These are phyloP conservation scores for Actias luna DNA, from an alignment of 2,888 invertebrate genomes.

Conservation along the genomic window DNA sequence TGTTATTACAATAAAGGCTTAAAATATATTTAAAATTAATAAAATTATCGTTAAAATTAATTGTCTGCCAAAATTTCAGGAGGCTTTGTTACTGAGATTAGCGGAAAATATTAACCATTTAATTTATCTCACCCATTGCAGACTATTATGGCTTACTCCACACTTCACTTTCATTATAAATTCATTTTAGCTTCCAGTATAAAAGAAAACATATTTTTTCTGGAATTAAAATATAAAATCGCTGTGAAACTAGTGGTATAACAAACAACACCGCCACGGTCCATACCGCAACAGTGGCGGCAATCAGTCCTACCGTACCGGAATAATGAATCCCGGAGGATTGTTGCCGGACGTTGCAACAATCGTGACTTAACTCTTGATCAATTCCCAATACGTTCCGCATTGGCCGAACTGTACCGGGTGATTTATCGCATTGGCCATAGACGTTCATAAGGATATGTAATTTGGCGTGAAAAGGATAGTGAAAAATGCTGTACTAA, in stretches of 20 bases:
- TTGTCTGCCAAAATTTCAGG: not conserved
- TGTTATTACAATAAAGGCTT: no score
- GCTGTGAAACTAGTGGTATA: conserved; percentile 15
- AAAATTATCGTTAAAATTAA: not conserved
- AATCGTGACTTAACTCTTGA: conserved; percentile 79
- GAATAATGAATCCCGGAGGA: conserved; percentile 78
- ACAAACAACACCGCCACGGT: conserved; percentile 13
- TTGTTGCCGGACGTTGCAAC: conserved; percentile 60
- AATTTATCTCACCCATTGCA: not conserved
- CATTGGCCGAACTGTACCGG: conserved; percentile 34
- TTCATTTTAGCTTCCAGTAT: not conserved
- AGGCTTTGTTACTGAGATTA: not conserved
- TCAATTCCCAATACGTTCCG: conserved; percentile 67
- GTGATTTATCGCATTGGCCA: conserved; percentile 53
- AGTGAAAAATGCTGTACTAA: not conserved
- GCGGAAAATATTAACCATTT: not conserved
- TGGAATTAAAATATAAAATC: not conserved
- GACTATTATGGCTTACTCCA: not conserved
- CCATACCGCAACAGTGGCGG: conserved; percentile 34
- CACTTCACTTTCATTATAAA: not conserved
- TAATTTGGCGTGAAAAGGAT: conserved; percentile 13
- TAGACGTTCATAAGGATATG: conserved; percentile 16
- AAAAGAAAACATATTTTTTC: not conserved
- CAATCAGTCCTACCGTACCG: conserved; percentile 64
- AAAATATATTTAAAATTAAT: not conserved